Conservation (phyloP, 1,140 invertebrate species). For the Pemphigus obesinymphae region DNA sequence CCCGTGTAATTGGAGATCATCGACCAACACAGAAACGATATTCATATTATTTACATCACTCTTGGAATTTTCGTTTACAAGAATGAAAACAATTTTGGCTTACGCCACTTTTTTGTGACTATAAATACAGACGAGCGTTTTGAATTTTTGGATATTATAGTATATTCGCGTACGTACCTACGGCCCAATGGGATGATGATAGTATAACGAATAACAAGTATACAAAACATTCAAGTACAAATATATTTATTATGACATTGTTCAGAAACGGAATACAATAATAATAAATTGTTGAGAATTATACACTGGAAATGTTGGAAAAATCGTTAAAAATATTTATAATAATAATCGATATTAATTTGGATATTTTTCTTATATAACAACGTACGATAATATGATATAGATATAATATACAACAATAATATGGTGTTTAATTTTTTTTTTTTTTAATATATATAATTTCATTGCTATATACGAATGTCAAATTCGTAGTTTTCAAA, state of each 20-base stretch:
- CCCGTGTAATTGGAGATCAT: background rate
- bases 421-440: background rate
- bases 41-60: background rate
- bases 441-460: too few species aligned
- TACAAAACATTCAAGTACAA: conserved; percentile 7
- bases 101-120: background rate
- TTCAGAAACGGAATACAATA: background rate
- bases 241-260: conserved; percentile 39
- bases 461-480: background rate
- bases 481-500: background rate
- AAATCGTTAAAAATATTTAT: background rate
- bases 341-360: background rate
- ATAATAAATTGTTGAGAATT: conserved; percentile 2
- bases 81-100: background rate
- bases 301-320: conserved; percentile 28
- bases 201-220: background rate
- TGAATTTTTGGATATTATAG: too few species aligned
- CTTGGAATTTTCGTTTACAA: background rate
- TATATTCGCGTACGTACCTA: background rate
- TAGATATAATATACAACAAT: background rate
- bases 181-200: background rate
- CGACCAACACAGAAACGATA: background rate
- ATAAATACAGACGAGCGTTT: background rate
- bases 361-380: background rate
- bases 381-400: background rate